Percentiles rank a stretch among this genome's conserved stretches.
Conservation (phyloP, 2,888 invertebrate genomes). For the Helobdella robusta region DNA sequence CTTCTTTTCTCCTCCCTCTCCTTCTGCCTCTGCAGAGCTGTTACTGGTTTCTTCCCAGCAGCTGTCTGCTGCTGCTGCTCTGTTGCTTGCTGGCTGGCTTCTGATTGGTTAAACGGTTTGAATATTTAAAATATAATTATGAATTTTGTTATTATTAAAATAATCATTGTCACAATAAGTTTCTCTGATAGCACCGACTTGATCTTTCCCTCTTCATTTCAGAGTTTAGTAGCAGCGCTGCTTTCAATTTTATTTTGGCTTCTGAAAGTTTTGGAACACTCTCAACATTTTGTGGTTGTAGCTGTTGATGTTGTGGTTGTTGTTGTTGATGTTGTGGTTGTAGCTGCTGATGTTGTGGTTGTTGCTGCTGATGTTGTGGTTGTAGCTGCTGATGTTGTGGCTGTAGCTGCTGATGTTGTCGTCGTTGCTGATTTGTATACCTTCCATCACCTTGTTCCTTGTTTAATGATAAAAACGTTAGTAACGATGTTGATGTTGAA, state of each 20-base stretch:
- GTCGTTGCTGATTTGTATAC: slow-evolving; percentile 2
- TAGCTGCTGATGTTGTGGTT: too few relatives aligned
- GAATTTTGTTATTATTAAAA: too few relatives aligned
- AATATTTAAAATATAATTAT: too few relatives aligned
- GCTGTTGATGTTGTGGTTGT: slow-evolving; percentile 29
- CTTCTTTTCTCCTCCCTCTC: slow-evolving; percentile 46
- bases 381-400: background rate
- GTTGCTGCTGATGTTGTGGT: slow-evolving; percentile 29
- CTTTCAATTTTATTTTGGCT: slow-evolving; percentile 42
- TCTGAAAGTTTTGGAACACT: background rate
- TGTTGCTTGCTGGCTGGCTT: too few relatives aligned
- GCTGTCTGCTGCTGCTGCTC: slow-evolving; percentile 8
- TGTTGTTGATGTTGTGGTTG: background rate
- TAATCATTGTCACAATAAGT: too few relatives aligned
- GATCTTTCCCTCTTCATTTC: slow-evolving; percentile 22
- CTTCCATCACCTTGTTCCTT: background rate
- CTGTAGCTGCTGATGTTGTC: slow-evolving; percentile 30
- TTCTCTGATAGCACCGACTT: too few relatives aligned
- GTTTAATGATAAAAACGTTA: background rate
- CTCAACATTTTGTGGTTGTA: background rate
- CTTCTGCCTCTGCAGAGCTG: slow-evolving; percentile 45
- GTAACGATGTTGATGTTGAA: too few relatives aligned
- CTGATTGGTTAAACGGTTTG: too few relatives aligned
- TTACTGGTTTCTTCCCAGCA: slow-evolving; percentile 36
- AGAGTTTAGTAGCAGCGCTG: slow-evolving; percentile 39